These are phyloP conservation scores for Helicorthomorpha holstii DNA, from an alignment of 1,140 invertebrate genomes.

Conservation along the genomic window DNA sequence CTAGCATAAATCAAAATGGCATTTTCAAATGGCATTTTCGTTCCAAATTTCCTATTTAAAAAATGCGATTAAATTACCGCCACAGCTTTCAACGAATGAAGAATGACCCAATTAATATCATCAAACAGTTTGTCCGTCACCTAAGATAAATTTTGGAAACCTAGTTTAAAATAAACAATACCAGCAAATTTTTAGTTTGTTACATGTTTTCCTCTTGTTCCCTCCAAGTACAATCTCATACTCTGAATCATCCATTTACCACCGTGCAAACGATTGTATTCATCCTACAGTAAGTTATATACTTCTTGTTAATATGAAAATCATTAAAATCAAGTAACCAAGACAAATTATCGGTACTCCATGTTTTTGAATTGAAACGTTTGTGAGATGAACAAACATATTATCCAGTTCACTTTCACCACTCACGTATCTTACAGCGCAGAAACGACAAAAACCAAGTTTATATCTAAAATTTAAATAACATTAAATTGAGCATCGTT, in stretches of 20 bases:
- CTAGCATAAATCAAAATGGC: conserved; percentile 8
- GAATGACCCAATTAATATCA: conserved; percentile 59
- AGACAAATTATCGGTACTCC: too few species aligned
- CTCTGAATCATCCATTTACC: conserved; percentile 89
- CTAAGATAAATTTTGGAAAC: too few species aligned
- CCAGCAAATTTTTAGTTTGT: conserved; percentile 39
- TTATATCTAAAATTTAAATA: conserved; percentile 21
- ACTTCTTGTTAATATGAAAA: not conserved
- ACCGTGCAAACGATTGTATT: conserved; percentile 86
- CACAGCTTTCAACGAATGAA: conserved; percentile 54
- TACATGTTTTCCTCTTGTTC: conserved; percentile 70
- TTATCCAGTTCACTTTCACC: conserved; percentile 57
- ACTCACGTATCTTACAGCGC: conserved; percentile 56
- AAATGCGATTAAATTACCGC: conserved; percentile 27
- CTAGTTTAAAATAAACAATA: not conserved
- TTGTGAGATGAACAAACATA: conserved; percentile 73
- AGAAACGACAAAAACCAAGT: conserved; percentile 68
- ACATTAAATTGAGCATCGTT: too few species aligned
- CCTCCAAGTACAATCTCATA: conserved; percentile 73
- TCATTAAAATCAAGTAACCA: too few species aligned
- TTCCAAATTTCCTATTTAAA: not conserved
- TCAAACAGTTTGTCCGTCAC: conserved; percentile 31
- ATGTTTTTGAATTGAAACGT: conserved; percentile 75
- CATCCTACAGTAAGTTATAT: conserved; percentile 41
- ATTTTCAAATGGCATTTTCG: not conserved